Evolutionary conservation across 2,113 vertebrate species (phyloP), one percentile per base, ranked within the genome.

Genomic region (Trachemys scripta): DNA sequence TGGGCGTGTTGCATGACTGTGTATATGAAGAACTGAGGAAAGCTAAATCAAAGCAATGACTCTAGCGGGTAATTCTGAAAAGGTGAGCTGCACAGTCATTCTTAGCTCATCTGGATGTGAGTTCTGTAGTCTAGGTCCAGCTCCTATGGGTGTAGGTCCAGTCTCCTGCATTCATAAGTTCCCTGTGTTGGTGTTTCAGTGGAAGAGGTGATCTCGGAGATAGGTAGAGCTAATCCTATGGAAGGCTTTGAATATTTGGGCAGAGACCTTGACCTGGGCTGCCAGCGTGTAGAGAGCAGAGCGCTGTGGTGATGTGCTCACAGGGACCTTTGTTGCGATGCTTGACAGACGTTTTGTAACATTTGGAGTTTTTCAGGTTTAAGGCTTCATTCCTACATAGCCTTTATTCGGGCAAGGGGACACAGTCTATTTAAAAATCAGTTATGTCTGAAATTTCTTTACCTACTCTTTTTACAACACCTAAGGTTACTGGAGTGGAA

Each of bases 1-100:
- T 87, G 45, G 82, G 56, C 81, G 49, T 87, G 87, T 95, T 84
- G 86, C 82, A 89, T 94, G 93, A 25, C 45, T 90, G 45, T 7
- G 13, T 94, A 84, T 10, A 65, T 47, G 87, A 84, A 47, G 88
- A 90, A 82, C 72, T 89, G 38, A 83, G 87, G 78, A 90, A 94
- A 62, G 27, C 91, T 2, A 75, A 85, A 16, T 84, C 84, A 76
- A 79, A 93, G 13, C 8, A 1, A 10, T 72, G 89, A 92, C 2
- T 82, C 10, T 45, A 80, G 7, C 82, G 14, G 35, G 93, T 95
- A 88, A 81, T 78, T 94, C 79, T 54, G 57, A 82, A 89, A 83
- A 62, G 56, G 78, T 8, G 56, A 38, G 42, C 91, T 49, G 47
- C 54, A 12, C 87, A 0, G 0, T 80, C 1, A 20, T 90, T 45